Conservation (phyloP, 2,888 invertebrate species). For the Himalopsyche kuldschensis region DNA sequence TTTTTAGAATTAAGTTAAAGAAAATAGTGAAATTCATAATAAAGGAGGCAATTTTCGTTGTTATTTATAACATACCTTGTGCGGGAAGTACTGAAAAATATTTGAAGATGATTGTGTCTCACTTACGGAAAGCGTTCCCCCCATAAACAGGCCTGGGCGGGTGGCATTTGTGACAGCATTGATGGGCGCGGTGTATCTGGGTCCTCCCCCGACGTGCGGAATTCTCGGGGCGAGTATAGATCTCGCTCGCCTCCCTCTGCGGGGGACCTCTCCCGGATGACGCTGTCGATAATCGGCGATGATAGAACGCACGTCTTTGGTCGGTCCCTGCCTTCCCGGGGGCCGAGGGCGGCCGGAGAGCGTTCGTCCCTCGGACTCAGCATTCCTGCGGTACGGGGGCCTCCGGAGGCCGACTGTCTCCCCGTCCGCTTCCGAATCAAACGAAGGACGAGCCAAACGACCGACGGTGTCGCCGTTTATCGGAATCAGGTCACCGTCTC, state of each 20-base stretch:
- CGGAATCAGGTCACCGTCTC: not conserved
- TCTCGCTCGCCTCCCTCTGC: constrained; percentile 67
- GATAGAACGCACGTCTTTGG: constrained; percentile 80
- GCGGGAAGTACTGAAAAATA: too few species aligned
- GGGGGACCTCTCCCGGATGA: constrained; percentile 73
- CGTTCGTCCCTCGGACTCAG: too few species aligned
- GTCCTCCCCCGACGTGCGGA: constrained; percentile 48
- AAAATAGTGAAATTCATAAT: too few species aligned
- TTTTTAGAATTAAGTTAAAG: too few species aligned
- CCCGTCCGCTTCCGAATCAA: too few species aligned
- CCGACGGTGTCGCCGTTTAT: not conserved
- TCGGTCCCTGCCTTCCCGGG: constrained; percentile 70
- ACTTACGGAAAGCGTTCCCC: constrained; percentile 46
- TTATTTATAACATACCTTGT: too few species aligned
- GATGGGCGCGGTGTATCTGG: constrained; percentile 52
- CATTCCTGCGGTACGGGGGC: too few species aligned
- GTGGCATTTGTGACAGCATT: constrained; percentile 46
- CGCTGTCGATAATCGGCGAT: constrained; percentile 79
- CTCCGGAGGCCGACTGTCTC: too few species aligned
- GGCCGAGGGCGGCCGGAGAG: not conserved
- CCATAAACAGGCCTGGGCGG: constrained; percentile 41
- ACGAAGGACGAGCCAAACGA: too few species aligned
- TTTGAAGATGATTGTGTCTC: too few species aligned
- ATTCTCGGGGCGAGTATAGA: constrained; percentile 56
- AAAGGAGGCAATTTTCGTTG: too few species aligned